Conservation (phyloP, 2,797 vertebrate species). For the Galago senegalensis region DNA sequence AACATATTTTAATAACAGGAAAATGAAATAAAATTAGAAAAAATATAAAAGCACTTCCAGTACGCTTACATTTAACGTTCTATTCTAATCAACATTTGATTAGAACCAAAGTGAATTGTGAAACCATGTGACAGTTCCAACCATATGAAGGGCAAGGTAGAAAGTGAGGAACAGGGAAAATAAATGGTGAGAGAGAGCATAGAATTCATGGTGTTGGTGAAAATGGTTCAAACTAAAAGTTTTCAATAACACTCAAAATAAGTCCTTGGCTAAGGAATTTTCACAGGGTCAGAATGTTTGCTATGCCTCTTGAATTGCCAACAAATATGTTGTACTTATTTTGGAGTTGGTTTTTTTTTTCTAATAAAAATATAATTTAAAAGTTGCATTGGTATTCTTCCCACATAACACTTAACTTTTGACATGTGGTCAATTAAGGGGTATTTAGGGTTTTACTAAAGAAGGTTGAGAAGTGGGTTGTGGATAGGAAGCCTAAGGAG, state of each 20-base stretch:
- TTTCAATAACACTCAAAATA: conserved; percentile 85
- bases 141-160: conserved; percentile 39
- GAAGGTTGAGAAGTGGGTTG: not conserved
- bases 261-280: conserved; percentile 85
- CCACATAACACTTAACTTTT: conserved; percentile 88
- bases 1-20: conserved; percentile 39
- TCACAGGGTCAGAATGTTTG: conserved; percentile 84
- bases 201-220: conserved; percentile 84
- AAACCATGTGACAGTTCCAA: conserved; percentile 78
- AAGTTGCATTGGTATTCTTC: conserved; percentile 76
- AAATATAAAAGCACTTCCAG: conserved; percentile 37
- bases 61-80: not conserved
- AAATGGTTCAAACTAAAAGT: conserved; percentile 84
- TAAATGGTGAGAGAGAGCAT: not conserved
- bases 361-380: conserved; percentile 67
- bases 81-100: conserved; percentile 81
- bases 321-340: conserved; percentile 79
- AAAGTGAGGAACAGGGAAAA: conserved; percentile 57
- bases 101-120: conserved; percentile 73
- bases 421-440: conserved; percentile 84
- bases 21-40: conserved; percentile 24
- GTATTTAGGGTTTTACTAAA: conserved; percentile 64
- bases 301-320: conserved; percentile 83
- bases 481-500: not conserved
- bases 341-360: conserved; percentile 1